phyloP scores from a whole-genome alignment of 2,797 vertebrate species.

The Falco columbarius region DNA sequence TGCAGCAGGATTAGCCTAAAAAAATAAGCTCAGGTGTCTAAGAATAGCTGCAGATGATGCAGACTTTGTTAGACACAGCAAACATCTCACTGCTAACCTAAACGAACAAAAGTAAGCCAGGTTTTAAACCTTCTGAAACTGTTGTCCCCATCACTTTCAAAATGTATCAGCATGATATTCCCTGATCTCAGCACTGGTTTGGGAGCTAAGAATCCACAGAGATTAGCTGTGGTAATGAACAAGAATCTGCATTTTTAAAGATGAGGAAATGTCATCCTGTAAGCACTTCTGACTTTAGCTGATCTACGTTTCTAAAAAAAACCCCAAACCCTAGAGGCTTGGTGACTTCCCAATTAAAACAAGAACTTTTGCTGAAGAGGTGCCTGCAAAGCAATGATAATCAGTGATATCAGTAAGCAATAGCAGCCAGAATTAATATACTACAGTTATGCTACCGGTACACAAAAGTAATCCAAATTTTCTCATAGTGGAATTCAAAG shows the following conservation, averaged over 20 bases:
- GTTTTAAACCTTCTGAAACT: slow-evolving; percentile 24
- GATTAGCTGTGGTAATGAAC: background rate
- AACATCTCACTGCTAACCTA: background rate
- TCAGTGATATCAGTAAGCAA: background rate
- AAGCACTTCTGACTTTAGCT: background rate
- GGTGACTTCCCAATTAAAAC: background rate
- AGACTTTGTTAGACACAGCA: background rate
- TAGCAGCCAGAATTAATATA: background rate
- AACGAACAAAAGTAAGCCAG: background rate
- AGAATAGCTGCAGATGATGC: background rate
- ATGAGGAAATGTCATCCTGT: background rate
- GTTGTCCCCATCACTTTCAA: slow-evolving; percentile 18
- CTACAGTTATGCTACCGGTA: background rate
- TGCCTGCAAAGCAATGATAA: background rate
- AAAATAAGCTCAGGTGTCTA: background rate
- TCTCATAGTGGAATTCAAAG: background rate
- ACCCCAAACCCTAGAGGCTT: background rate
- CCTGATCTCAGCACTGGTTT: background rate
- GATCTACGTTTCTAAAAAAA: background rate
- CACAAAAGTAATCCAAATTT: background rate
- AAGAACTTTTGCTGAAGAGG: background rate
- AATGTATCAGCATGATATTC: background rate
- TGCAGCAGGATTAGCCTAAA: background rate
- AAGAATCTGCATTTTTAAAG: background rate
- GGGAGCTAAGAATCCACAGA: slow-evolving; percentile 7